These are phyloP conservation scores for Poecilobothrus nobilitatus DNA, from an alignment of 2,888 invertebrate species.

Conservation along the genomic window DNA sequence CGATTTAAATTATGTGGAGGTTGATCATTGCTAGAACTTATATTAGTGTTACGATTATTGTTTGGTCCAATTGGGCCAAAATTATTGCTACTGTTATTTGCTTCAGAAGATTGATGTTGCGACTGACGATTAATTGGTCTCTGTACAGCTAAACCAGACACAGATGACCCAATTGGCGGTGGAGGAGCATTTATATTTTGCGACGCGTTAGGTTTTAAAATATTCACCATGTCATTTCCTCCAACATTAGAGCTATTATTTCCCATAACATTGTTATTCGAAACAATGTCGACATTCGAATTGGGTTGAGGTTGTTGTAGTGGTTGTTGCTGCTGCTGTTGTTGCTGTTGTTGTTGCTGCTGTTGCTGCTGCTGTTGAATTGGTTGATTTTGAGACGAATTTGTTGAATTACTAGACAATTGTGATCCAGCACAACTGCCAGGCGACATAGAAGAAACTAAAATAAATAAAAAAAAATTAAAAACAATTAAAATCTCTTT, in stretches of 20 bases:
- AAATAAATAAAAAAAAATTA: conserved; percentile 27
- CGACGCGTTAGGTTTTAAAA: conserved; percentile 21
- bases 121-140: conserved; percentile 28
- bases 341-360: conserved; percentile 27
- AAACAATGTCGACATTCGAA: background rate
- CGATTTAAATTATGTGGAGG: conserved; percentile 19
- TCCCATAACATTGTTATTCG: background rate
- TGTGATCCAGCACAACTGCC: conserved; percentile 23
- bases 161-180: conserved; percentile 26
- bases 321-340: conserved; percentile 19
- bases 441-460: conserved; percentile 23
- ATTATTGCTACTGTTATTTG: conserved; percentile 19
- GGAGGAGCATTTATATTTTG: conserved; percentile 21
- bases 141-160: conserved; percentile 36
- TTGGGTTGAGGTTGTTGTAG: conserved; percentile 14
- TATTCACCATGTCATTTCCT: conserved; percentile 23
- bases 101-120: conserved; percentile 20
- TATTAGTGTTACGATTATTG: conserved; percentile 26
- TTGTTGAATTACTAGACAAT: conserved; percentile 15
- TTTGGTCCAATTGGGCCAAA: conserved; percentile 37
- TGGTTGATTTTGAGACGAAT: conserved; percentile 17
- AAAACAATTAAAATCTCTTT: conserved; percentile 21
- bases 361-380: conserved; percentile 18
- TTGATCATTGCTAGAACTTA: conserved; percentile 31
- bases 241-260: background rate